Evolutionary conservation across 2,888 invertebrate genomes (phyloP).

Genomic region (Cheilosia grossa): DNA sequence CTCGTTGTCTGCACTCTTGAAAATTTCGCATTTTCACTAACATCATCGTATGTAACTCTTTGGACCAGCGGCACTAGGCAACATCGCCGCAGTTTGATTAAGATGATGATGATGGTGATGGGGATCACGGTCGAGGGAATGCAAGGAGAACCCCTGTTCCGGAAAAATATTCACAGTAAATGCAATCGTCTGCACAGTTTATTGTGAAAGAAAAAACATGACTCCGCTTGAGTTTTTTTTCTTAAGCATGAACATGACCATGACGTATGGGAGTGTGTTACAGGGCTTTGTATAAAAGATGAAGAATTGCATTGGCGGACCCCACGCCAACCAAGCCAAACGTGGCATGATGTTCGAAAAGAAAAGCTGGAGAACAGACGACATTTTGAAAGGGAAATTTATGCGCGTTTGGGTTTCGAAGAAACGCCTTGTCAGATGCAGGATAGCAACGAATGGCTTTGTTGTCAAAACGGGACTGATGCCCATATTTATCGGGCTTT

Average conservation of each 20-base stretch:
- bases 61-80: neutral
- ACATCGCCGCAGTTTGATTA: slow-evolving; percentile 19
- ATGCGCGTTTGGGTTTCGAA: slow-evolving; percentile 7
- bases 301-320: slow-evolving; percentile 53
- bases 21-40: slow-evolving; percentile 40
- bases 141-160: slow-evolving; percentile 6
- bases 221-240: neutral
- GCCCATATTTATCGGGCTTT: slow-evolving; percentile 6
- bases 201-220: slow-evolving; percentile 7
- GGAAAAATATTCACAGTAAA: slow-evolving; percentile 25
- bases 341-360: neutral
- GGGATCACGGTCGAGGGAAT: neutral
- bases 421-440: slow-evolving; percentile 28
- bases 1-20: slow-evolving; percentile 15
- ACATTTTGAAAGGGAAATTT: slow-evolving; percentile 14
- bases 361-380: slow-evolving; percentile 9
- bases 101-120: slow-evolving; percentile 6
- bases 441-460: slow-evolving; percentile 29
- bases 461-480: slow-evolving; percentile 36
- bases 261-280: too few species aligned
- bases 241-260: neutral
- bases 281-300: slow-evolving; percentile 8
- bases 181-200: slow-evolving; percentile 25
- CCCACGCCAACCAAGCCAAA: slow-evolving; percentile 54
- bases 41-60: neutral